phyloP scores from a whole-genome alignment of 2,113 vertebrate genomes.

The Leucopternis melanops region DNA sequence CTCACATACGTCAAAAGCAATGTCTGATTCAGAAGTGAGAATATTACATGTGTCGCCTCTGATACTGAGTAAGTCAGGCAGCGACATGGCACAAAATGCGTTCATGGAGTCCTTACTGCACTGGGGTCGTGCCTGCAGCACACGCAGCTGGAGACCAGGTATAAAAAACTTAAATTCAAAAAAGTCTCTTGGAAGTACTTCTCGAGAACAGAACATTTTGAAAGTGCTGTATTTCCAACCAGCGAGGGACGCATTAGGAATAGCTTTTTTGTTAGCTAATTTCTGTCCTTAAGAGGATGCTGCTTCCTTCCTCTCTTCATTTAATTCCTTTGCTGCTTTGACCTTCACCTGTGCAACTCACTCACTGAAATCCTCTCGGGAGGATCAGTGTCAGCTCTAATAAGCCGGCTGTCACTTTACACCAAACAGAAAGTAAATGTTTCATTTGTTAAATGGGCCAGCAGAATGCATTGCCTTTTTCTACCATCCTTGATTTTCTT shows the following conservation, averaged over 20 bases:
- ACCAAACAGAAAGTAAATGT: slow-evolving; percentile 43
- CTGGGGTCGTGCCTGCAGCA: background rate
- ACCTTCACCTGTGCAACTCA: slow-evolving; percentile 41
- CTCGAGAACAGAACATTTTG: background rate
- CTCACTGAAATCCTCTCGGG: slow-evolving; percentile 52
- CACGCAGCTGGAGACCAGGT: rapidly evolving
- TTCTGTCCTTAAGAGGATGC: slow-evolving; percentile 12
- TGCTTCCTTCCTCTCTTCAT: slow-evolving; percentile 17
- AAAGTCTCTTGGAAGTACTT: background rate
- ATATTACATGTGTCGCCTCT: background rate
- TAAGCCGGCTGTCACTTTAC: slow-evolving; percentile 61
- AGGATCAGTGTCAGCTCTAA: slow-evolving; percentile 65
- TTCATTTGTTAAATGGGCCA: slow-evolving; percentile 49
- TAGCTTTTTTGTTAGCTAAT: background rate
- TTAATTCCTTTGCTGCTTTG: slow-evolving; percentile 48
- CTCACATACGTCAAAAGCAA: background rate
- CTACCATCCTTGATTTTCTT: background rate
- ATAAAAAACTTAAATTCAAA: background rate
- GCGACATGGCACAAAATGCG: background rate
- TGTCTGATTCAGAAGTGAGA: background rate
- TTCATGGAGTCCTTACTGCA: background rate
- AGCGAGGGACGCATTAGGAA: rapidly evolving
- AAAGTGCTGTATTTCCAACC: background rate
- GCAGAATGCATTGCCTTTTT: background rate
- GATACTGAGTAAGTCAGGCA: background rate